phyloP scores from a whole-genome alignment of 2,888 invertebrate species.

The Microctonus aethiopoides region DNA sequence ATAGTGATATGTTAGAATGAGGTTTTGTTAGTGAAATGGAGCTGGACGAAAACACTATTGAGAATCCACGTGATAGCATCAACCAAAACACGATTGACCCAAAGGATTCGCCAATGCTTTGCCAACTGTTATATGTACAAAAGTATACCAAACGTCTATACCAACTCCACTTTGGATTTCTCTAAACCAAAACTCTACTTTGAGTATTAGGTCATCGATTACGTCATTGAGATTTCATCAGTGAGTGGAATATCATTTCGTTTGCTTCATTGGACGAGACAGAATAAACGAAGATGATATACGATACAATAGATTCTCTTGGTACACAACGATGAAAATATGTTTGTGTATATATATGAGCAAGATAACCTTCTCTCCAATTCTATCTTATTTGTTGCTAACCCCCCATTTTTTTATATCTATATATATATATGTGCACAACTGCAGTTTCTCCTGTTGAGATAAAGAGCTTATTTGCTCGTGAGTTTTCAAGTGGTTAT shows the following conservation, averaged over 20 bases:
- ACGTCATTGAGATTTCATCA: slow-evolving; percentile 34
- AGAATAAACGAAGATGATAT: slow-evolving; percentile 14
- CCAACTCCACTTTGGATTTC: slow-evolving; percentile 8
- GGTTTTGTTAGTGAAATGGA: neutral
- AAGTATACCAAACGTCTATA: neutral
- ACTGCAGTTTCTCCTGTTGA: slow-evolving; percentile 7
- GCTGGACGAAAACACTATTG: slow-evolving; percentile 22
- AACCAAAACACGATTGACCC: slow-evolving; percentile 42
- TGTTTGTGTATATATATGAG: neutral
- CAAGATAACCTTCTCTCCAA: neutral
- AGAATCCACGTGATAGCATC: slow-evolving; percentile 36
- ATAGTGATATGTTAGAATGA: neutral
- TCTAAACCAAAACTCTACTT: slow-evolving; percentile 10
- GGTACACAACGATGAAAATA: slow-evolving; percentile 2
- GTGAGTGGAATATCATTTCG: slow-evolving; percentile 4
- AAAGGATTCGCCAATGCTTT: slow-evolving; percentile 9
- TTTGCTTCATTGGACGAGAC: slow-evolving; percentile 15
- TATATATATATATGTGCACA: slow-evolving; percentile 12
- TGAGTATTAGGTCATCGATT: slow-evolving; percentile 33
- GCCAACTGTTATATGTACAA: slow-evolving; percentile 1
- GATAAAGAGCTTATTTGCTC: slow-evolving; percentile 32
- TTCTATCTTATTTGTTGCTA: neutral
- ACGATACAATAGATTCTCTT: slow-evolving; percentile 22
- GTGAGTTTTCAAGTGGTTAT: neutral
- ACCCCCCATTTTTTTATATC: neutral